Evolutionary conservation across 2,113 vertebrate genomes (phyloP), one percentile per base, ranked within the genome.

Genomic region (Ginglymostoma cirratum): DNA sequence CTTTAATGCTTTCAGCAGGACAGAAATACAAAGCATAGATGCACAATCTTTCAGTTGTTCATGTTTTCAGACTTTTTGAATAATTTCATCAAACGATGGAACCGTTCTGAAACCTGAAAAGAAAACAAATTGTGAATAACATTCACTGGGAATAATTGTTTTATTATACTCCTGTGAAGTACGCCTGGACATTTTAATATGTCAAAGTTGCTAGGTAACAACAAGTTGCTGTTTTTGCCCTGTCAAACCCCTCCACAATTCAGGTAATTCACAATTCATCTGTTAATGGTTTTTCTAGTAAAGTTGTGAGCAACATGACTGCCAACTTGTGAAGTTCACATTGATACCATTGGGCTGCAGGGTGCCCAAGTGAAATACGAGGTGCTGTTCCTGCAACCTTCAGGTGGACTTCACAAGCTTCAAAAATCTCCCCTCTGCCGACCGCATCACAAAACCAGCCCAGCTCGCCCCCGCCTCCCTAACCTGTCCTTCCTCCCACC

Each of bases 71-170:
- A 98, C 97, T 99, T 99, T 98, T 99, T 99, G 97, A 99, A 99
- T 93, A 99, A 97, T 97, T 99, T 99, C 98, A 99, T 98, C 96
- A 99, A 98, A 95, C 99, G 99, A 96, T 98, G 97, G 96, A 99
- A 99, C 96, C 99, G 98, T 96, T 99, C 98, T 96, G 98, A 98
- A 96, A 99, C 98, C 99, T 99, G 96, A 96, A n/a, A 95, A 69
- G 96, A 96, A 96, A 96, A 24, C 70, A 38, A 61, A 67, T 66
- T 61, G 8, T 48, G 48, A 67, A 96, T 93, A 52, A 55, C 3
- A 72, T 21, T 52, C n/a, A 30, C 19, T 48, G 34, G 42, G 52
- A 61, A 61, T 12, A 61, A 1, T 14, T 76, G 72, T 76, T 76
- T 76, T 10, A 76, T 34, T 34, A 76, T 34, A 34, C 30, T 76